Percentiles rank a stretch among this genome's conserved stretches.
phyloP scores from a whole-genome alignment of 2,113 vertebrate genomes.

The Neotragus moschatus region DNA sequence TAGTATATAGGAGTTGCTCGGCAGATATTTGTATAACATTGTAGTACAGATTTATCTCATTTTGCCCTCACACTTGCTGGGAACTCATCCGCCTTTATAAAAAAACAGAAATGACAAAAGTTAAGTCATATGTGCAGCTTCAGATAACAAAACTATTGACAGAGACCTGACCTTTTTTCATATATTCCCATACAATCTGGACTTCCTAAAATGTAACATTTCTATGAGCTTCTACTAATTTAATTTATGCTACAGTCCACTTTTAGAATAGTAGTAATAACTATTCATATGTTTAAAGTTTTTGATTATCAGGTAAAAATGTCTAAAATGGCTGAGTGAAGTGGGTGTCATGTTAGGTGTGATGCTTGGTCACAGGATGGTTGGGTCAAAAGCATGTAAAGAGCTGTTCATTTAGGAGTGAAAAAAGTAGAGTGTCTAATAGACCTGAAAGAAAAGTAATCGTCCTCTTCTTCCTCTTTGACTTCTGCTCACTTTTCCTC shows the following conservation, averaged over 20 bases:
- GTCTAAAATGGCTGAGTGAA: neutral
- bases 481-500: neutral
- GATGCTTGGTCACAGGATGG: neutral
- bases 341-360: neutral
- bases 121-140: constrained; percentile 12
- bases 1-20: neutral
- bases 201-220: neutral
- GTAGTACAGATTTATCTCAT: neutral
- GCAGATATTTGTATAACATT: neutral
- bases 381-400: neutral
- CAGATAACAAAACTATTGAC: neutral
- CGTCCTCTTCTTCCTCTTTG: neutral
- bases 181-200: neutral
- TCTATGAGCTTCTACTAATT: neutral
- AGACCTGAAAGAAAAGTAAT: neutral
- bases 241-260: neutral
- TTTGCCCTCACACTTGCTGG: neutral
- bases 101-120: neutral
- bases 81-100: neutral
- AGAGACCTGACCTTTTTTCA: neutral
- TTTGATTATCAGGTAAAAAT: neutral
- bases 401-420: neutral
- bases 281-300: neutral
- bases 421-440: neutral
- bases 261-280: neutral